Conservation (phyloP, 2,113 vertebrate species). For the Alces alces region DNA sequence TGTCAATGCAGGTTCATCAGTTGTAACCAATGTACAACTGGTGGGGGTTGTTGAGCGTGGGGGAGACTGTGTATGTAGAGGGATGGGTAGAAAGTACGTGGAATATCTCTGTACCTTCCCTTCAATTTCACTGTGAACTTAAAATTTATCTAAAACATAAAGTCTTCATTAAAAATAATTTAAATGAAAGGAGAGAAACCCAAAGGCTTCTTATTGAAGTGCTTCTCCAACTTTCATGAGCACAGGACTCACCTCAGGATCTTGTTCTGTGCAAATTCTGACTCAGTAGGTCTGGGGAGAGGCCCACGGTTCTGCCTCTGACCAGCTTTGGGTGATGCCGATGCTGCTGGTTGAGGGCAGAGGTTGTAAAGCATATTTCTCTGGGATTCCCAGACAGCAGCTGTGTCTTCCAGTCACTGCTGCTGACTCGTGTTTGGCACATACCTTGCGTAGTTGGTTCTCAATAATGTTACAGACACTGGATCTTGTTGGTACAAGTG, state of each 20-base stretch:
- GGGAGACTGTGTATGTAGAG: background rate
- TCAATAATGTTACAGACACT: background rate
- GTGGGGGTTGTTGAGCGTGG: background rate
- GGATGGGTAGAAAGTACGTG: background rate
- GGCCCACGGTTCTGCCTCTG: background rate
- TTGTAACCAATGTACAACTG: background rate
- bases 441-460: background rate
- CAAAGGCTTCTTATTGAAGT: background rate
- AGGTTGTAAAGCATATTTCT: background rate
- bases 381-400: background rate
- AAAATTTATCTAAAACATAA: background rate
- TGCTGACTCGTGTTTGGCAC: background rate
- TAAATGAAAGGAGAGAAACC: background rate
- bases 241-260: background rate
- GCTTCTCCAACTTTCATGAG: background rate
- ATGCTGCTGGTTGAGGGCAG: background rate
- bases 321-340: background rate
- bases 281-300: background rate
- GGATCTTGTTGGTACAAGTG: background rate
- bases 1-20: background rate
- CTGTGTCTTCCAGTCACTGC: fast-evolving
- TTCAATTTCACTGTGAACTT: background rate
- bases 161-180: background rate
- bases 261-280: background rate
- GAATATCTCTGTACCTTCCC: background rate